phyloP scores from a whole-genome alignment of 2,797 vertebrate species.

The Pantherophis vulpinus region DNA sequence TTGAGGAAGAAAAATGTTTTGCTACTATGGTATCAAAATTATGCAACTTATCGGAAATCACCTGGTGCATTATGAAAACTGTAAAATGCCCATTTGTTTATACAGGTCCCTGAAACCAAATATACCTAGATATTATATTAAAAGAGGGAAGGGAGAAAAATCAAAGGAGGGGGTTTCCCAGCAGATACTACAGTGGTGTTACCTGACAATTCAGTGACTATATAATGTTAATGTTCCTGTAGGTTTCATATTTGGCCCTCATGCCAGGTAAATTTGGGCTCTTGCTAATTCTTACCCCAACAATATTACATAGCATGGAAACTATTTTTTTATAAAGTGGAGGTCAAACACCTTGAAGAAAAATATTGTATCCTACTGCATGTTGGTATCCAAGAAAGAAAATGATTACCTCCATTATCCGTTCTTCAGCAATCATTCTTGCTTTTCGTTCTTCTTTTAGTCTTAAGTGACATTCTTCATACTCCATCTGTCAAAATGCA shows the following conservation, averaged over 20 bases:
- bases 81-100: not conserved
- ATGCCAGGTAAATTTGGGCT: not conserved
- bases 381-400: not conserved
- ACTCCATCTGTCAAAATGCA: slow-evolving; percentile 77
- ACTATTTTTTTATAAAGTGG: not conserved
- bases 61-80: not conserved
- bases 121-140: not conserved
- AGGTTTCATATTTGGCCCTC: not conserved
- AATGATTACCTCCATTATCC: slow-evolving; percentile 80
- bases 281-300: not conserved
- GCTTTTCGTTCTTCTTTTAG: slow-evolving; percentile 83
- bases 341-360: not conserved
- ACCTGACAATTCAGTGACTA: not conserved
- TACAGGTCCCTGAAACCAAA: not conserved
- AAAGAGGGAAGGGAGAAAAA: not conserved
- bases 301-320: not conserved
- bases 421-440: slow-evolving; percentile 81
- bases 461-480: slow-evolving; percentile 82
- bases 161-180: not conserved
- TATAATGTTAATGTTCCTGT: too few relatives aligned
- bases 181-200: not conserved
- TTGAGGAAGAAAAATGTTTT: not conserved
- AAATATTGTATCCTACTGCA: not conserved
- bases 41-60: not conserved
- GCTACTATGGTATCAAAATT: not conserved